phyloP scores from a whole-genome alignment of 1,140 invertebrate species.

The Lerema accius region DNA sequence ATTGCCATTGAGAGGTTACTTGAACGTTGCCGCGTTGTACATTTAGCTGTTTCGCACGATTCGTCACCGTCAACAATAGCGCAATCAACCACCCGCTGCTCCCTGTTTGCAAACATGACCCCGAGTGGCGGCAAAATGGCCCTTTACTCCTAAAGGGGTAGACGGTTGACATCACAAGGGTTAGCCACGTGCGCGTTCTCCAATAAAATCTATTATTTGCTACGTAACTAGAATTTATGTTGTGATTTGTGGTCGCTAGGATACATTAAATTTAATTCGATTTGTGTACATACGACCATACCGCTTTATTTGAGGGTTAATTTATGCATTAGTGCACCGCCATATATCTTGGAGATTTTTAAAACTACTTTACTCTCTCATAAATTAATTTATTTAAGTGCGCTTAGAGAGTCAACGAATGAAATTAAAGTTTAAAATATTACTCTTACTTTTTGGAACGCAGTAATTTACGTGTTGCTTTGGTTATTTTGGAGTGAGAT shows the following conservation, averaged over 20 bases:
- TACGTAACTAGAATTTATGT: slow-evolving; percentile 46
- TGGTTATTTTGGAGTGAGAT: slow-evolving; percentile 7
- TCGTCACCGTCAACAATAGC: slow-evolving; percentile 55
- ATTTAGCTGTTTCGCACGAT: slow-evolving; percentile 46
- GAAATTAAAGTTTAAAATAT: slow-evolving; percentile 26
- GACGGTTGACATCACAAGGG: slow-evolving; percentile 35
- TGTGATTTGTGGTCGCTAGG: slow-evolving; percentile 59
- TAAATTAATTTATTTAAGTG: slow-evolving; percentile 55
- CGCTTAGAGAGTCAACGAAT: slow-evolving; percentile 12
- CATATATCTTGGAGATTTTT: slow-evolving; percentile 38
- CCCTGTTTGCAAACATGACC: slow-evolving; percentile 62
- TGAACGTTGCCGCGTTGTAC: slow-evolving; percentile 31
- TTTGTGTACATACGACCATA: slow-evolving; percentile 43
- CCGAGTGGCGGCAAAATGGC: slow-evolving; percentile 53
- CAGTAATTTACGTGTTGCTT: slow-evolving; percentile 2
- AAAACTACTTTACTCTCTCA: slow-evolving; percentile 52
- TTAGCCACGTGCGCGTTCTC: slow-evolving; percentile 33
- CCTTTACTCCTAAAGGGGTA: slow-evolving; percentile 36
- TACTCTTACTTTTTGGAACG: not conserved
- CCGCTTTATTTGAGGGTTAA: slow-evolving; percentile 46
- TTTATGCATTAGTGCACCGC: slow-evolving; percentile 44
- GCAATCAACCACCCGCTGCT: slow-evolving; percentile 71
- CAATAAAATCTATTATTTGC: slow-evolving; percentile 47
- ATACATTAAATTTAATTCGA: slow-evolving; percentile 54
- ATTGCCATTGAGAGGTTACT: slow-evolving; percentile 21